Evolutionary conservation across 2,113 vertebrate species (phyloP), one percentile per base, ranked within the genome.

Genomic region (Amblyornis subalaris): DNA sequence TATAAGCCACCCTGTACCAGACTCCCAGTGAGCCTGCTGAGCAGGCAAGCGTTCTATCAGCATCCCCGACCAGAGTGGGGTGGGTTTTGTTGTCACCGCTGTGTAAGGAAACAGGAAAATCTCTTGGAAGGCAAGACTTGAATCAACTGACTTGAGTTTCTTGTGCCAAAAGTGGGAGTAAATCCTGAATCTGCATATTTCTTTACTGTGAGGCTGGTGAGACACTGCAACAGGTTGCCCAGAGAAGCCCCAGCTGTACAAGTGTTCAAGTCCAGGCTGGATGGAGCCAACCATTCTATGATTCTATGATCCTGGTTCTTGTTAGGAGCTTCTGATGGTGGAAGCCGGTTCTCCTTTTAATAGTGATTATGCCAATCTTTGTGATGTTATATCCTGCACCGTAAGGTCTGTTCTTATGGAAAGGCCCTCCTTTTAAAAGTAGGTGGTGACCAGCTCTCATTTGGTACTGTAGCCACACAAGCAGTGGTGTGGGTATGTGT

Each of bases 1-100:
- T 9, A 0, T 42, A 28, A 44, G 0, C 22, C 9, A 21, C 24
- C 0, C 0, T 9, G 28, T 31, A 35, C 33, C 33, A 35, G 57
- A 33, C 8, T 66, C 13, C 14, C n/a, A 15, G 33, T 23, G 11
- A 15, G 15, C 23, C 44, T 67, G 51, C 62, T 85, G 65, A 74
- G 35, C 35, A 45, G 33, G 38, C 81, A 45, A 47, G 16, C 5
- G 33, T 50, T 93, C 62, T n/a, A 13, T 35, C 22, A 67, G 1
- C n/a, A n/a, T n/a, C n/a, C n/a, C n/a, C n/a, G n/a, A n/a, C n/a
- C n/a, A n/a, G n/a, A n/a, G n/a, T n/a, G n/a, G n/a, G n/a, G n/a
- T n/a, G n/a, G n/a, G n/a, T n/a, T n/a, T n/a, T n/a, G n/a, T n/a
- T n/a, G n/a, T n/a, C n/a, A n/a, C n/a, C n/a, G n/a, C n/a, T n/a